phyloP scores from a whole-genome alignment of 2,113 vertebrate genomes.

The Bufo bufo region DNA sequence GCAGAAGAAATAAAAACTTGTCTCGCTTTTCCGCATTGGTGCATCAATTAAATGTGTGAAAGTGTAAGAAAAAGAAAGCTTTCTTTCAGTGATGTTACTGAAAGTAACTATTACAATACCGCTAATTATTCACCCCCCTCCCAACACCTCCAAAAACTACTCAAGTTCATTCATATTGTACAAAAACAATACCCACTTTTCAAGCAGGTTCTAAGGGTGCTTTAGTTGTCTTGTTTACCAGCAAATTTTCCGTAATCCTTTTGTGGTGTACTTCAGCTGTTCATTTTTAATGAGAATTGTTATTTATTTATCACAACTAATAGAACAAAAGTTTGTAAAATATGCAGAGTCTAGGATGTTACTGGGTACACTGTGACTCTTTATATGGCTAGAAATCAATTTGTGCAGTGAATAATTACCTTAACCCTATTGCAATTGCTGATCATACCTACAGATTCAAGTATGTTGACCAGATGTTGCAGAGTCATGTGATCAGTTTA shows the following conservation, averaged over 20 bases:
- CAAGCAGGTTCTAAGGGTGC: background rate
- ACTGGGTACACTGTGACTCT: background rate
- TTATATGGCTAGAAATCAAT: background rate
- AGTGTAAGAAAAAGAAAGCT: conserved; percentile 62
- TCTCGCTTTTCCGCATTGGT: conserved; percentile 69
- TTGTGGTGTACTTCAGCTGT: background rate
- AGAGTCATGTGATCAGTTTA: no score
- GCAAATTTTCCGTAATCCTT: background rate
- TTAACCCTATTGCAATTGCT: no score
- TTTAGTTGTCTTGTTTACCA: conserved; percentile 6
- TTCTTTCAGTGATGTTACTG: conserved; percentile 63
- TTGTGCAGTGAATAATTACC: background rate
- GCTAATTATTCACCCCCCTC: conserved; percentile 60
- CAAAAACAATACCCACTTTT: background rate
- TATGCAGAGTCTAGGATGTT: background rate
- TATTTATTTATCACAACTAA: background rate
- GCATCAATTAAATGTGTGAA: conserved; percentile 70
- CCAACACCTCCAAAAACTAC: background rate
- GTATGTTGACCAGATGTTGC: no score
- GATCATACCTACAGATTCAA: no score
- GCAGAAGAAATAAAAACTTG: conserved; percentile 71
- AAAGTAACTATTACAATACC: conserved; percentile 54
- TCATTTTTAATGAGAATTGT: background rate
- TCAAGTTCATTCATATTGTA: conserved; percentile 31
- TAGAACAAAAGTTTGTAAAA: conserved; percentile 1